These are phyloP conservation scores for Drosophila obscura DNA, from an alignment of 1,140 invertebrate species.

Conservation along the genomic window DNA sequence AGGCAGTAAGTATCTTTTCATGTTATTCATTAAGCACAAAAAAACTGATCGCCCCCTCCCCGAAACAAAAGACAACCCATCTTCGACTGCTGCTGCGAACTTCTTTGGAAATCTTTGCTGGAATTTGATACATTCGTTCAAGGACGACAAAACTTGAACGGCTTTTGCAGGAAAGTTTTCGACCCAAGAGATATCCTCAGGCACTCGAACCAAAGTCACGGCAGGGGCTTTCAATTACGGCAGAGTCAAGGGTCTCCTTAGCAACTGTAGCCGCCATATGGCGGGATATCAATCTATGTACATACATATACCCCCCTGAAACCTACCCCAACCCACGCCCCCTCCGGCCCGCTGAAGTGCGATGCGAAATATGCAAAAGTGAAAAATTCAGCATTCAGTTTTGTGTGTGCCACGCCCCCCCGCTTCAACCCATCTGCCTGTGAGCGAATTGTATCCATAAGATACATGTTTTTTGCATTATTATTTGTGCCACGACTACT, in stretches of 20 bases:
- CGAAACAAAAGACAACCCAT: background rate
- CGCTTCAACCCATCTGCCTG: slow-evolving; percentile 11
- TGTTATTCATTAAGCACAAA: slow-evolving; percentile 17
- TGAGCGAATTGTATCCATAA: slow-evolving; percentile 51
- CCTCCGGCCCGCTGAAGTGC: too few relatives aligned
- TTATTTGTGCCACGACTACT: slow-evolving; percentile 53
- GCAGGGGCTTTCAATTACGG: too few relatives aligned
- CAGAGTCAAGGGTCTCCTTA: too few relatives aligned
- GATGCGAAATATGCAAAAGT: background rate
- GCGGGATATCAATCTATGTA: too few relatives aligned
- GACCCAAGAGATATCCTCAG: slow-evolving; percentile 4
- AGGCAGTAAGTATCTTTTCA: slow-evolving; percentile 63
- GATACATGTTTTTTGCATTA: slow-evolving; percentile 72
- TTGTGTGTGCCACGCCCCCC: slow-evolving; percentile 21
- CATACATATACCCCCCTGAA: background rate
- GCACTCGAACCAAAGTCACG: slow-evolving; percentile 2
- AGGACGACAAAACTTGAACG: slow-evolving; percentile 19
- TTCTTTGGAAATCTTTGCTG: slow-evolving; percentile 13
- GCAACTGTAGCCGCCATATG: too few relatives aligned
- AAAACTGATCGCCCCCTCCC: too few relatives aligned
- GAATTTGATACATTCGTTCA: slow-evolving; percentile 36
- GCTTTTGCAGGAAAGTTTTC: too few relatives aligned
- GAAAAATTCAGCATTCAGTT: slow-evolving; percentile 2
- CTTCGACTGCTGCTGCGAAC: background rate
- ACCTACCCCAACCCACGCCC: background rate